Evolutionary conservation across 2,888 invertebrate genomes (phyloP), one percentile per base, ranked within the genome.

Genomic region (Phrixothrix hirtus): DNA sequence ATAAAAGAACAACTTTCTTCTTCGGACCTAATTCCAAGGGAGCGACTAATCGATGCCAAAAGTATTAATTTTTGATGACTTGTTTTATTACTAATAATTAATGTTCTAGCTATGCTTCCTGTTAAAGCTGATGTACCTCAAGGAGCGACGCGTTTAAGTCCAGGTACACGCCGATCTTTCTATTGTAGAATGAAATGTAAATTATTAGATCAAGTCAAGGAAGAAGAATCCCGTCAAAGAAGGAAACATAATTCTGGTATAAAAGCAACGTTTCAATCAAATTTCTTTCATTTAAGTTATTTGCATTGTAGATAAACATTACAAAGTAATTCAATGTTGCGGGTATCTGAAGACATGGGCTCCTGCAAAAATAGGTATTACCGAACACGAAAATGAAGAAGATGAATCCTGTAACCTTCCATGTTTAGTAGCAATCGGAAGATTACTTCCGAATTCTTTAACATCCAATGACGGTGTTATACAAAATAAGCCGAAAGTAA

Each of bases 1-100:
- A 93, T 95, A 2, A 96, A 96, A 73, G 95, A 95, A 70, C 95
- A 96, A 75, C 80, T 96, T 2, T 92, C 93, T 0, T 90, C 94
- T 0, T 88, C 92, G 0, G 94, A 95, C 76, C 82, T 92, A 59
- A 88, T 88, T 62, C 93, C 94, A 0, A 79, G 94, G 29, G 94
- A 95, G 76, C 80, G 92, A 61, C 81, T 95, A 57, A 93, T 95
- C 64, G 95, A 95, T 77, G 92, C 92, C 39, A 94, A 93, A 81
- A 94, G 93, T 94, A 76, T 80, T 35, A 17, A 15, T 83, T 79
- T 46, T 14, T 10, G 34, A 11, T 44, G 26, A 36, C 21, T 31
- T 29, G 13, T 13, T 31, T 7, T 17, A 29, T 12, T 25, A 2
- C 1, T 30, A 17, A 13, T 14, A n/a, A 7, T 12, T 16, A 10